Evolutionary conservation across 1,140 invertebrate genomes (phyloP).

Genomic region (Habropoda laboriosa): DNA sequence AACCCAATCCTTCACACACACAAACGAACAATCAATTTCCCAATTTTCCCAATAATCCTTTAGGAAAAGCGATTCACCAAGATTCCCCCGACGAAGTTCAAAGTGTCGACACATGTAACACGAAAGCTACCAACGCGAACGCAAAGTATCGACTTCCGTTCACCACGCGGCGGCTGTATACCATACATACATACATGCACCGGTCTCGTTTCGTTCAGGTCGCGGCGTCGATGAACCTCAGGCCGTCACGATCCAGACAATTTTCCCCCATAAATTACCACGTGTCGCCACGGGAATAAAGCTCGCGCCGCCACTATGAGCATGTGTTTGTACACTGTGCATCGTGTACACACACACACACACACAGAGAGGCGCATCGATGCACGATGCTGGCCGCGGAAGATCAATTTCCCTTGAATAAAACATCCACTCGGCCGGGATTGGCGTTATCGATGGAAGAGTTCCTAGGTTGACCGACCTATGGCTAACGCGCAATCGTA

Average conservation of each 20-base stretch:
- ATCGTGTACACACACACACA: too few species aligned
- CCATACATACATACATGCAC: background rate
- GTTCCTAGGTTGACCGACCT: conserved; percentile 20
- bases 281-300: background rate
- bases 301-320: background rate
- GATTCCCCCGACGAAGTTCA: background rate
- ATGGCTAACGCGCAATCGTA: conserved; percentile 20
- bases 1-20: too few species aligned
- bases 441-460: conserved; percentile 45
- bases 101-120: background rate
- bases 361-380: background rate
- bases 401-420: conserved; percentile 61
- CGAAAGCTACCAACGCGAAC: background rate
- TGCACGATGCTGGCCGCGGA: conserved; percentile 14
- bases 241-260: background rate
- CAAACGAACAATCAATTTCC: too few species aligned
- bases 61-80: background rate
- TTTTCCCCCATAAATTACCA: background rate
- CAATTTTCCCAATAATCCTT: too few species aligned
- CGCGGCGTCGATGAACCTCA: background rate
- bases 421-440: conserved; percentile 51
- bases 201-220: background rate
- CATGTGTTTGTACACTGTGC: background rate
- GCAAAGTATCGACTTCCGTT: background rate
- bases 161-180: background rate